A percentile compares a stretch with the other conserved stretches of the same genome.
phyloP scores from a whole-genome alignment of 2,888 invertebrate species.

The Cryptosula pallasiana region DNA sequence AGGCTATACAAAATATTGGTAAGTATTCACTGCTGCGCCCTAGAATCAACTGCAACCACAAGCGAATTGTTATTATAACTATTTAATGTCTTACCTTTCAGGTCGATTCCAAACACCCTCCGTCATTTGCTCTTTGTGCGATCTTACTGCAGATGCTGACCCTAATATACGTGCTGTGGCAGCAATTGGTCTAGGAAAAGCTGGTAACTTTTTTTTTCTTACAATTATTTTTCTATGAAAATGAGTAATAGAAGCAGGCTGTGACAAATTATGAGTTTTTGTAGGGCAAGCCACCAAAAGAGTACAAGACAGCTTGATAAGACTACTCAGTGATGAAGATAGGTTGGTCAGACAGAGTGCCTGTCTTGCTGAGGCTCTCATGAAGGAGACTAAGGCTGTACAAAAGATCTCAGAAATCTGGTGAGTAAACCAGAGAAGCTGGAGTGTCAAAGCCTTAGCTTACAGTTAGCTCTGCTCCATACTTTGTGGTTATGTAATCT shows the following conservation, averaged over 20 bases:
- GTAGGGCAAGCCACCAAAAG: slow-evolving; percentile 27
- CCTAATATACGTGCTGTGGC: slow-evolving; percentile 43
- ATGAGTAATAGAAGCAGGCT: too few species aligned
- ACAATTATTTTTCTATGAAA: too few species aligned
- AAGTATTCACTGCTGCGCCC: too few species aligned
- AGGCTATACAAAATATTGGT: slow-evolving; percentile 43
- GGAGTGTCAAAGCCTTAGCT: not conserved
- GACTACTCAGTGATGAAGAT: slow-evolving; percentile 37
- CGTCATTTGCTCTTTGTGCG: slow-evolving; percentile 34
- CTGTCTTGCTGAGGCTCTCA: slow-evolving; percentile 38
- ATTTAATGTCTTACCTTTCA: slow-evolving; percentile 26
- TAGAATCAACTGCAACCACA: too few species aligned
- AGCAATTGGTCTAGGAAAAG: slow-evolving; percentile 40
- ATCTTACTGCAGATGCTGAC: slow-evolving; percentile 37
- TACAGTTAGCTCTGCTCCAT: not conserved
- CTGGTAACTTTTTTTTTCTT: slow-evolving; percentile 35
- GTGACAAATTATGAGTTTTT: too few species aligned
- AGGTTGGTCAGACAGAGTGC: slow-evolving; percentile 42
- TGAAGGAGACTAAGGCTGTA: slow-evolving; percentile 34
- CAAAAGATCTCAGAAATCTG: slow-evolving; percentile 36
- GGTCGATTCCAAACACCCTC: slow-evolving; percentile 38
- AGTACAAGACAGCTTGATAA: slow-evolving; percentile 32
- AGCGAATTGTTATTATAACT: too few species aligned
- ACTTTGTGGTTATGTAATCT: too few species aligned
- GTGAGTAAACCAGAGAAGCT: too few species aligned